These are phyloP conservation scores for Chionomys nivalis DNA, from an alignment of 2,113 vertebrate species.

Conservation along the genomic window DNA sequence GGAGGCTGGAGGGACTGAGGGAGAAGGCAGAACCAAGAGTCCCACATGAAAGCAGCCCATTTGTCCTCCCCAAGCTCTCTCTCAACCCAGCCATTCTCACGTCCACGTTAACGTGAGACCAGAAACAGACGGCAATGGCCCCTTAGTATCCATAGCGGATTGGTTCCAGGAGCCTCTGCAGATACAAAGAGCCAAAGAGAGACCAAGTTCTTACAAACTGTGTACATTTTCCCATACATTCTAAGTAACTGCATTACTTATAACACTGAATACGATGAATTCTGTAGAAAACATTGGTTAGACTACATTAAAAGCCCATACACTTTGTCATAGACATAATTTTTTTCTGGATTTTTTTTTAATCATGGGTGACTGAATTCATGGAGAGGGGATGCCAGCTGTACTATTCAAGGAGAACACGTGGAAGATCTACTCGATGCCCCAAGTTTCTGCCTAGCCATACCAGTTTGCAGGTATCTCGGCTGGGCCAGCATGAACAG, in stretches of 20 bases:
- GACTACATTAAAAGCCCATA: background rate
- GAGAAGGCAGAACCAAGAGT: background rate
- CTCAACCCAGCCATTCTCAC: background rate
- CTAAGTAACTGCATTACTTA: background rate
- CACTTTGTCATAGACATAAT: background rate
- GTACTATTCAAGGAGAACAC: background rate
- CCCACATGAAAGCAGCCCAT: fast-evolving
- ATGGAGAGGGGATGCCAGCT: background rate
- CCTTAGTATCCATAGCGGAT: background rate
- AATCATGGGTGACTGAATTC: background rate
- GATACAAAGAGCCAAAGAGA: background rate
- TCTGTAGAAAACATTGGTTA: background rate
- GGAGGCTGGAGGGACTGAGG: background rate
- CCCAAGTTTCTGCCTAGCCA: background rate
- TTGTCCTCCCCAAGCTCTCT: background rate
- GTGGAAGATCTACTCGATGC: background rate
- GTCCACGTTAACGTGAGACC: background rate
- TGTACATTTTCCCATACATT: background rate
- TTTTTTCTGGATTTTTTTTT: background rate
- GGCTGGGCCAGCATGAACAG: background rate
- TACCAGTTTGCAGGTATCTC: background rate
- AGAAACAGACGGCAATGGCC: background rate
- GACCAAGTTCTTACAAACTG: too few species aligned
- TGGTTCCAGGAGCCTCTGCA: background rate
- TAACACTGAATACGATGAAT: background rate